Percentiles rank a stretch among this genome's conserved stretches.
phyloP scores from a whole-genome alignment of 2,113 vertebrate species.

The Rhineura floridana region DNA sequence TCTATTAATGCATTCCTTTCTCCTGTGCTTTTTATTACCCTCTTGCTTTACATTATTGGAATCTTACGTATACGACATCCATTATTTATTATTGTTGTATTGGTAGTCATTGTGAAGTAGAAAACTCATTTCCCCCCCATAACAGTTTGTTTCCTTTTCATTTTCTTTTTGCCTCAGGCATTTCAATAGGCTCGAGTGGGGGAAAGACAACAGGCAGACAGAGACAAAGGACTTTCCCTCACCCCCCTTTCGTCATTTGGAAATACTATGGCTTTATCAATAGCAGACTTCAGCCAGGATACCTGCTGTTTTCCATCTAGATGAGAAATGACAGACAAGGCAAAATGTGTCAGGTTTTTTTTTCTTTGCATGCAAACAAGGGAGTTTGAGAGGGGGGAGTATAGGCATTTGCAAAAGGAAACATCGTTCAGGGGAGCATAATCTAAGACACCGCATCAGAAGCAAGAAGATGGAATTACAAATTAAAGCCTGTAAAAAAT shows the following conservation, averaged over 20 bases:
- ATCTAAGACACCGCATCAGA: background rate
- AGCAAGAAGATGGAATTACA: background rate
- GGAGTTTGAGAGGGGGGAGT: background rate
- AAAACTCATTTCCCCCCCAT: background rate
- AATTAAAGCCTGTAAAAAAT: background rate
- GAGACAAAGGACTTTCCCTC: background rate
- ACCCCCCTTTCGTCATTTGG: background rate
- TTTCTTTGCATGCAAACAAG: slow-evolving; percentile 1
- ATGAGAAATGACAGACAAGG: background rate
- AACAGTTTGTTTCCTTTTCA: slow-evolving; percentile 21
- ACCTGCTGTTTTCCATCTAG: background rate
- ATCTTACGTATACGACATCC: background rate
- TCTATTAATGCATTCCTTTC: background rate
- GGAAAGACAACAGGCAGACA: background rate
- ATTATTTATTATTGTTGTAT: slow-evolving; percentile 17
- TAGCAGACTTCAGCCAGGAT: slow-evolving; percentile 1
- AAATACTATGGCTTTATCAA: background rate
- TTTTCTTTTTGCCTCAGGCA: background rate
- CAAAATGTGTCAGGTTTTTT: background rate
- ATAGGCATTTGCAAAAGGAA: background rate
- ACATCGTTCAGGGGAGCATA: background rate
- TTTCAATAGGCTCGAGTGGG: background rate
- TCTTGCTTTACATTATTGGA: background rate
- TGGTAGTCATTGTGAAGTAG: background rate
- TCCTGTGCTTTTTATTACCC: background rate